These are phyloP conservation scores for Nymphalis io DNA, from an alignment of 1,140 invertebrate genomes.

Conservation along the genomic window DNA sequence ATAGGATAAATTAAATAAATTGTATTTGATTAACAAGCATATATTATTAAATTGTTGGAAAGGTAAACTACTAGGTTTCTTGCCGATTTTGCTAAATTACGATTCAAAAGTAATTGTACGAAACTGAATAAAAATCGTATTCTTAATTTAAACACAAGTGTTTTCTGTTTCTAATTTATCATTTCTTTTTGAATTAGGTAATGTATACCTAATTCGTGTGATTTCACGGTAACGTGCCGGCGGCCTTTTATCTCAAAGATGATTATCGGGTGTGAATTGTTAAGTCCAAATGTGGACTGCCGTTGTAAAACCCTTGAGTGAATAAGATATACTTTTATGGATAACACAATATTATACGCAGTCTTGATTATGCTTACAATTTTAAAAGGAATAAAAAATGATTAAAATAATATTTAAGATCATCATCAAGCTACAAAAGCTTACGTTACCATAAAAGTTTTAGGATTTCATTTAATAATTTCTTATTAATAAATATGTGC, in stretches of 20 bases:
- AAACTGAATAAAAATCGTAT: no score
- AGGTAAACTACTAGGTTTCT: no score
- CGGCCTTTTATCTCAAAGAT: slow-evolving; percentile 67
- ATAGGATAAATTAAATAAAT: no score
- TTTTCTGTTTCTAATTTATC: slow-evolving; percentile 7
- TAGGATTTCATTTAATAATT: no score
- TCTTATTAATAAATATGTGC: no score
- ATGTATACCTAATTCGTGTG: slow-evolving; percentile 36
- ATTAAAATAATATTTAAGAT: not conserved
- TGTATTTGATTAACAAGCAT: no score
- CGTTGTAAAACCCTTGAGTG: slow-evolving; percentile 55
- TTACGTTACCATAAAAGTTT: no score
- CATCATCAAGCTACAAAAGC: not conserved
- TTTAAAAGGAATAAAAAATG: not conserved
- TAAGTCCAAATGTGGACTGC: slow-evolving; percentile 60
- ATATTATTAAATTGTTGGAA: no score
- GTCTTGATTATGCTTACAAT: not conserved
- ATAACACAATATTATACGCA: slow-evolving; percentile 12
- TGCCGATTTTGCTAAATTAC: no score
- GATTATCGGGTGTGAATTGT: slow-evolving; percentile 78
- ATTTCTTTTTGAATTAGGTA: slow-evolving; percentile 33
- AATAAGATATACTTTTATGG: slow-evolving; percentile 45
- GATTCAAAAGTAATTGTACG: no score
- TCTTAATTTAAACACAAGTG: not conserved
- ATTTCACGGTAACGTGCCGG: slow-evolving; percentile 57